Conservation (phyloP, 2,888 invertebrate species). For the Aplocera efformata region DNA sequence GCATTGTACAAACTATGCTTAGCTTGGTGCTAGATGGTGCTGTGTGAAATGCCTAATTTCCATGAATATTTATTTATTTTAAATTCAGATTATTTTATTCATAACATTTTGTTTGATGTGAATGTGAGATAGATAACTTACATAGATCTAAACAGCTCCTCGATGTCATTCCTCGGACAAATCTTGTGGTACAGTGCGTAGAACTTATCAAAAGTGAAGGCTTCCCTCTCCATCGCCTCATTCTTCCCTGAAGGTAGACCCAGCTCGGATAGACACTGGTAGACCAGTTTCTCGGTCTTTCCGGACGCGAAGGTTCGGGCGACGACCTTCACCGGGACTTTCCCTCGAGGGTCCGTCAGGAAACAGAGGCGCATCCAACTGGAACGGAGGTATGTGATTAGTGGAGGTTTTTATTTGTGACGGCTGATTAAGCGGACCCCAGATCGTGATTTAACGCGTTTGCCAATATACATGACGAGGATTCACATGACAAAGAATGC, state of each 20-base stretch:
- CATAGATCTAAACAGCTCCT: conserved; percentile 97
- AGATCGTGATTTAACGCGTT: too few relatives aligned
- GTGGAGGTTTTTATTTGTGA: too few relatives aligned
- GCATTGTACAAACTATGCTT: too few relatives aligned
- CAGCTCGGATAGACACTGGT: conserved; percentile 96
- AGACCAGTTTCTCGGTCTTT: conserved; percentile 98
- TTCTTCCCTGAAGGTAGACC: conserved; percentile 97
- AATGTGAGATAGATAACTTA: conserved; percentile 77
- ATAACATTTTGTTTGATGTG: too few relatives aligned
- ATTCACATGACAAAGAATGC: too few relatives aligned
- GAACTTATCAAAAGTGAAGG: conserved; percentile 99
- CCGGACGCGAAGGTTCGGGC: conserved; percentile 99
- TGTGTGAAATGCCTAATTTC: too few relatives aligned
- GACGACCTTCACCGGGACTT: conserved; percentile 97
- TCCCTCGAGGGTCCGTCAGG: conserved; percentile 94
- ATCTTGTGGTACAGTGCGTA: conserved; percentile 99
- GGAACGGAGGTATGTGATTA: conserved; percentile 52
- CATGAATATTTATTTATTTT: too few relatives aligned
- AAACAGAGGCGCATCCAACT: conserved; percentile 99
- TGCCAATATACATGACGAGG: too few relatives aligned
- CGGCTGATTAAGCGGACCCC: too few relatives aligned
- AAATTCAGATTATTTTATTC: too few relatives aligned
- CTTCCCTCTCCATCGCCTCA: conserved; percentile 95
- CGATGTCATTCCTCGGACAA: conserved; percentile 99
- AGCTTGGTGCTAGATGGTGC: too few relatives aligned